Evolutionary conservation across 2,113 vertebrate genomes (phyloP).

Genomic region (Dendrocopos noguchii): DNA sequence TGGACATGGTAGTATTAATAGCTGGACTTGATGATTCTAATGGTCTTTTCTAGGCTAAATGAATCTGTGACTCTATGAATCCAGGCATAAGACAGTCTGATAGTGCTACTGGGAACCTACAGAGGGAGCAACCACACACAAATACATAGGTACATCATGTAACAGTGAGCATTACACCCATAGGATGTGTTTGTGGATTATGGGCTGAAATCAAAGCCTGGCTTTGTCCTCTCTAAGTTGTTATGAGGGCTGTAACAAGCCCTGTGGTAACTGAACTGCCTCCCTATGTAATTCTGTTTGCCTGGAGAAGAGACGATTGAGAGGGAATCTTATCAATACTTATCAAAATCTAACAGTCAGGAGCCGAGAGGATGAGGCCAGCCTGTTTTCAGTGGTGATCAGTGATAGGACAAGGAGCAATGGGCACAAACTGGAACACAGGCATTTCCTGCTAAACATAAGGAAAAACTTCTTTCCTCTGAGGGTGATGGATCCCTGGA

Average conservation of each 20-base stretch:
- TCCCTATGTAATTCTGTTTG: background rate
- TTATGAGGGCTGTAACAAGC: background rate
- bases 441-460: too few relatives aligned
- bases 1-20: too few relatives aligned
- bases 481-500: too few relatives aligned
- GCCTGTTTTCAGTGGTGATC: background rate
- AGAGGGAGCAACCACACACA: fast-evolving
- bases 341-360: background rate
- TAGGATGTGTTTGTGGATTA: background rate
- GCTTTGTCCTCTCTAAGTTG: background rate
- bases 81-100: background rate
- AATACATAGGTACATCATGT: background rate
- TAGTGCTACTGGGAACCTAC: background rate
- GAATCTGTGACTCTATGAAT: background rate
- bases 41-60: too few relatives aligned
- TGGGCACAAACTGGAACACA: too few relatives aligned
- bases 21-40: too few relatives aligned
- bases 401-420: background rate
- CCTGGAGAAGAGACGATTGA: background rate
- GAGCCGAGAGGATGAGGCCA: background rate
- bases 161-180: background rate
- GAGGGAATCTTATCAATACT: background rate
- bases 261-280: background rate
- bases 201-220: background rate
- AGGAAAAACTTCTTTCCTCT: too few relatives aligned